Base-by-base conservation (phyloP, 2,113 vertebrate genomes). In the Gavialis gangeticus region DNA sequence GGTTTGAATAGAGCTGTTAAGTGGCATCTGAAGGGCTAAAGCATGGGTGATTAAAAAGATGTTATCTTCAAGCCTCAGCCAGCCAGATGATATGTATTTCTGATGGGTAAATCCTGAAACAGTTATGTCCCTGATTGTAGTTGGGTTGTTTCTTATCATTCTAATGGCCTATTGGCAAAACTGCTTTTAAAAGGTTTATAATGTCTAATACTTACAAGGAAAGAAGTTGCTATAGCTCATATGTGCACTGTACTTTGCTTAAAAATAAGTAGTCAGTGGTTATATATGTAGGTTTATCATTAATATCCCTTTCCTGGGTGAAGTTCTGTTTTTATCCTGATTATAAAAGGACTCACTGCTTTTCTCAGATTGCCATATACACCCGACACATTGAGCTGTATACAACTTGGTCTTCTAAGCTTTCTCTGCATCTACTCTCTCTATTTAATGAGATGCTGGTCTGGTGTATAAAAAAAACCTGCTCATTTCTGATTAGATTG, bases 11-110 rank as follows among this genome's bases (percentile, higher is more conserved):
- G 91, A 96, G 88, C 90, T 89, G 92, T 94, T 95, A 56, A 82
- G 91, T 69, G 78, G 60, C 81, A 69, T 91, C 88, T 90, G 93
- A 96, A 94, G 79, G 86, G 87, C 79, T 94, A 66, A 63, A 94
- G 90, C 87, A 91, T 95, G 87, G 87, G 82, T 93, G 87, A 94
- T 96, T 95, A 75, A 91, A 95, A 91, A 73, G 95, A 95, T 96
- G 83, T 73, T 94, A 92, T 96, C 91, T 91, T 58, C 75, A 78
- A 87, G 28, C 66, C 34, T 28, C 71, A 83, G 63, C 57, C 89
- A 55, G n/a, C 82, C 90, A 85, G 57, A 69, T 73, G 95, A 91
- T 56, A 84, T 94, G 30, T 89, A 8, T 92, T 96, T 97, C 91
- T 2, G 4, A 3, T 80, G 81, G 77, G 83, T 96, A 87, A 90